Base-by-base conservation (phyloP, 2,797 vertebrate genomes). In the Siniperca scherzeri region DNA sequence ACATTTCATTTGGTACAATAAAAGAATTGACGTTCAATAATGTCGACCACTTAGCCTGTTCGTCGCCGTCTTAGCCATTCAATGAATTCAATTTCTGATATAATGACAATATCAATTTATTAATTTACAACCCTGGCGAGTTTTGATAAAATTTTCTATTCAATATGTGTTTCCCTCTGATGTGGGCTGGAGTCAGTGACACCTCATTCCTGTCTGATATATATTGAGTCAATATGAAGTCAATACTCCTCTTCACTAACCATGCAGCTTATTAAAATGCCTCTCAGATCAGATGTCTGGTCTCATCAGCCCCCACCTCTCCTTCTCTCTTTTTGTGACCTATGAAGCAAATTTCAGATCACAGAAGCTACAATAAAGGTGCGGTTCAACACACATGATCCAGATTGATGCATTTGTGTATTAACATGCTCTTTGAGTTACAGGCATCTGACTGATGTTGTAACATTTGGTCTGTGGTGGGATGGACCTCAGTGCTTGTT, bases 261-360 rank as follows among this genome's bases (percentile, higher is more conserved):
- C 78, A 33, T 42, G 33, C 53, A 70, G 69, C 57, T 78, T 53
- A 69, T 88, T 85, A 70, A 83, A 87, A 69, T 12, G n/a, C 40
- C 79, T 65, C 59, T 67, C 46, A 57, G 71, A 62, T 74, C 56
- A 56, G 14, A 80, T 25, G 66, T 17, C 84, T 82, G 80, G 60
- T 70, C 86, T 78, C 82, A 70, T 85, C 85, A 81, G 30, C 68
- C 30, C 46, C 55, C 62, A 14, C n/a, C 69, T 64, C 46, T 70
- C 21, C 36, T 27, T 36, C 57, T 48, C 40, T 55, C 52, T 25
- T n/a, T 65, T 12, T 3, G 38, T 9, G 27, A 59, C 38, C 50
- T 55, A 62, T 62, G 19, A 78, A 74, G 71, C n/a, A 11, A 19
- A 69, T 36, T 72, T 65, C 36, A 69, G 74, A 81, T 87, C 76